Evolutionary conservation across 2,797 vertebrate genomes (phyloP), one percentile per base, ranked within the genome.

Genomic region (Yasuhikotakia modesta): DNA sequence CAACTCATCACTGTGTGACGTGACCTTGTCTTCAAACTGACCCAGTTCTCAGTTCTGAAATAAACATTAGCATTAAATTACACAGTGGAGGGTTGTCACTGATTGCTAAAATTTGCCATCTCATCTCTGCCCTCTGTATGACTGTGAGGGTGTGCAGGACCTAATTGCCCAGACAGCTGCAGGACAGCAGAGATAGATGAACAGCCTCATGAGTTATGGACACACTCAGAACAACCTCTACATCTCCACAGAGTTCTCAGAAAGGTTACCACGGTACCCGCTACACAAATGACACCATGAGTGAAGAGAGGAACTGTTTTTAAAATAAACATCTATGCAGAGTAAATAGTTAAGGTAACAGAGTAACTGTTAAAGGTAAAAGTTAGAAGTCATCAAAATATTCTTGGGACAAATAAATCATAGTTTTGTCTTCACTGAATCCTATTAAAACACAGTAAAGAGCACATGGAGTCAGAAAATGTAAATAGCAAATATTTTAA

Each of bases 101-200:
- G 78, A 85, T 80, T 81, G 76, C 79, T 72, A 27, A 72, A 85
- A 39, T 80, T 17, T 66, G 69, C 80, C 22, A 66, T 79, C 60
- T 71, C 68, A 75, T 78, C 76, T 71, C 68, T 48, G 21, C 45
- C 61, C 27, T 70, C 55, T 76, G 74, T 68, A 67, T 55, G 57
- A 80, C 57, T 61, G 67, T 76, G 60, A 74, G 60, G 75, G 35
- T 71, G n/a, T 67, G 48, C 72, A 60, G 17, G 27, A 32, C 71
- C 45, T 85, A 82, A 85, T 81, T 81, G 70, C 57, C 65, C 73
- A 75, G 67, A 78, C 79, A 81, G 78, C 77, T 86, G 86, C n/a
- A 58, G 63, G 52, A 78, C 39, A 77, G 46, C 71, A 52, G 48
- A 61, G 35, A 70, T 71, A 12, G 17, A 55, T 55, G 77, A 63